A percentile compares a stretch with the other conserved stretches of the same genome.
These are phyloP conservation scores for Vidua chalybeata DNA, from an alignment of 2,113 vertebrate species.

Conservation along the genomic window DNA sequence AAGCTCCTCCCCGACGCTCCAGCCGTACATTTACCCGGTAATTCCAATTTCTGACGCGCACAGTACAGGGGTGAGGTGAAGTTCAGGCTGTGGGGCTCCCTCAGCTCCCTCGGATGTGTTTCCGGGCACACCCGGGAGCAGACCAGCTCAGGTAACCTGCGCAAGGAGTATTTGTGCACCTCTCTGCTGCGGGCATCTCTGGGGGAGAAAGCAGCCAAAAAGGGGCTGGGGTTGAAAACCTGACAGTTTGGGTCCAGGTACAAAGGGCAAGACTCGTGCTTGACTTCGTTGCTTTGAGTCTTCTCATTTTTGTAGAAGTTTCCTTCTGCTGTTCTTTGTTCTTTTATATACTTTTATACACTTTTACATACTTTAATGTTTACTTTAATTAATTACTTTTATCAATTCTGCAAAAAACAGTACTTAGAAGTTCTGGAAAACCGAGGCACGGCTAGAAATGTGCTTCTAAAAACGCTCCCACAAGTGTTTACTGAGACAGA, in stretches of 20 bases:
- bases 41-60: not conserved
- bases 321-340: not conserved
- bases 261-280: not conserved
- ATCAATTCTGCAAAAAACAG: not conserved
- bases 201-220: not conserved
- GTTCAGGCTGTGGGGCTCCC: not conserved
- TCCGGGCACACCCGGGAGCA: not conserved
- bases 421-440: not conserved
- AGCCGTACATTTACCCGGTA: accelerated
- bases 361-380: not conserved
- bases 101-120: accelerated
- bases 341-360: not conserved
- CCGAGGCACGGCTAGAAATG: not conserved
- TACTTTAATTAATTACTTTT: not conserved
- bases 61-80: accelerated
- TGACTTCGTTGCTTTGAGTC: accelerated
- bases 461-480: not conserved
- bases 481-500: not conserved
- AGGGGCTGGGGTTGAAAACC: not conserved
- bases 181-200: not conserved
- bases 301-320: not conserved
- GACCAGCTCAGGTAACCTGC: not conserved
- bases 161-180: not conserved
- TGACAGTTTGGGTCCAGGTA: not conserved
- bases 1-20: not conserved